Evolutionary conservation across 2,797 vertebrate species (phyloP).

Genomic region (Tapirus indicus): DNA sequence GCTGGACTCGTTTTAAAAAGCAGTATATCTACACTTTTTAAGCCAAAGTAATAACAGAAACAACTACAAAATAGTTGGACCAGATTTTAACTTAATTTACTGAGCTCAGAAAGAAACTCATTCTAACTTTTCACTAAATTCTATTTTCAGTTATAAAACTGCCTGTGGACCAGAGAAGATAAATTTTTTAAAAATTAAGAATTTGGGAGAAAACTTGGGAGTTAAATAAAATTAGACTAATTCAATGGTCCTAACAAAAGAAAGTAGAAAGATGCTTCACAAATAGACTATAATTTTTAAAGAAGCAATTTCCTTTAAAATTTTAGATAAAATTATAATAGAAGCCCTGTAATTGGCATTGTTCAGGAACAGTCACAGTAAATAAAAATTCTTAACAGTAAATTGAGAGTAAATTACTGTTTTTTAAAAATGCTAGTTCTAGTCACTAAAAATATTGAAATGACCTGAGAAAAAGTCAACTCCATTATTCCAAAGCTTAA

Average conservation of each 20-base stretch:
- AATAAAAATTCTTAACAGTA: conserved; percentile 1
- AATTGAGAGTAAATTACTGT: neutral
- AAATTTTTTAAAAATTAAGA: neutral
- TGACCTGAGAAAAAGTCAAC: conserved; percentile 15
- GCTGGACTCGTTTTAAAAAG: conserved; percentile 4
- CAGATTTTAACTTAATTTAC: conserved; percentile 52
- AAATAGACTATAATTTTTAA: conserved; percentile 31
- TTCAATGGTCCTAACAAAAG: neutral
- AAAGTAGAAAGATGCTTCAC: conserved; percentile 51
- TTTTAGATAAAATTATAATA: neutral
- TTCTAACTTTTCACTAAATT: conserved; percentile 42
- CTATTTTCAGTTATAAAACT: conserved; percentile 20
- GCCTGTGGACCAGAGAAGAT: neutral
- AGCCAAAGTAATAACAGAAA: conserved; percentile 60
- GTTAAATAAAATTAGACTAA: conserved; percentile 53
- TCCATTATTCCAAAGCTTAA: conserved; percentile 34
- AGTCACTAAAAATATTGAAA: conserved; percentile 5
- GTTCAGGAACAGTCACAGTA: neutral
- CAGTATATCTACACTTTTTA: neutral
- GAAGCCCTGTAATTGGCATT: neutral
- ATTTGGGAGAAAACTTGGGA: conserved; percentile 38
- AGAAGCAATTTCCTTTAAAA: conserved; percentile 41
- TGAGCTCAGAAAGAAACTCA: conserved; percentile 52
- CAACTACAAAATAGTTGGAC: neutral
- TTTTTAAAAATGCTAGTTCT: conserved; percentile 47